Evolutionary conservation across 2,113 vertebrate genomes (phyloP).

Genomic region (Poeciliopsis prolifica): DNA sequence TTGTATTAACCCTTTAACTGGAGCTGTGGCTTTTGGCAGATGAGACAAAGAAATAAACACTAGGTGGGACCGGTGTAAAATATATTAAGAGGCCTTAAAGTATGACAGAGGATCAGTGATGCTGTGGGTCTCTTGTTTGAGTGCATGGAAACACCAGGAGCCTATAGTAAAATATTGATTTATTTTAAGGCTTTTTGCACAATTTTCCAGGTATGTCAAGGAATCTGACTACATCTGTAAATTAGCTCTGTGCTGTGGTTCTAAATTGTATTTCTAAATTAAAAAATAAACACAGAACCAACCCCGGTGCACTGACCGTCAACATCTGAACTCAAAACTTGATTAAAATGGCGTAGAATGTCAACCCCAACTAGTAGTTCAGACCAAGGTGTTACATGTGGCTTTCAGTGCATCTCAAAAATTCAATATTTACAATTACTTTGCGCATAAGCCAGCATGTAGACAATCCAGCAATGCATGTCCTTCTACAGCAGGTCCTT

Average conservation of each 20-base stretch:
- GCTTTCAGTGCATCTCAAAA: conserved; percentile 64
- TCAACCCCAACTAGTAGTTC: conserved; percentile 4
- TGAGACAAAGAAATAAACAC: too few species aligned
- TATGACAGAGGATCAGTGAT: too few species aligned
- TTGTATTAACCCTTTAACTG: too few species aligned
- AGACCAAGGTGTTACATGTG: conserved; percentile 28
- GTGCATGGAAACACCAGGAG: too few species aligned
- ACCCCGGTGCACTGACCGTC: conserved; percentile 23
- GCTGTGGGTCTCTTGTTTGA: too few species aligned
- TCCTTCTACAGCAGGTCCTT: conserved; percentile 7
- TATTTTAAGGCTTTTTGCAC: neutral
- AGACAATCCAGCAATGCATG: conserved; percentile 68
- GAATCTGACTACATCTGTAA: neutral
- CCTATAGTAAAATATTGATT: too few species aligned
- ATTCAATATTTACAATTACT: conserved; percentile 33
- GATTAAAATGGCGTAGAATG: conserved; percentile 1
- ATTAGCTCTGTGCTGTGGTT: neutral
- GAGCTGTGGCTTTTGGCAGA: too few species aligned
- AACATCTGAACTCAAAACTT: conserved; percentile 45
- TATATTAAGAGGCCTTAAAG: too few species aligned
- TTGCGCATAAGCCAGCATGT: conserved; percentile 49
- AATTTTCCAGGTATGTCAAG: neutral
- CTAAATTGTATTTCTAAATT: conserved; percentile 29
- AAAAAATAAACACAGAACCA: conserved; percentile 42
- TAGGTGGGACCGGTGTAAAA: too few species aligned